Evolutionary conservation across 2,113 vertebrate species (phyloP), one percentile per base, ranked within the genome.

Genomic region (Gambusia affinis): DNA sequence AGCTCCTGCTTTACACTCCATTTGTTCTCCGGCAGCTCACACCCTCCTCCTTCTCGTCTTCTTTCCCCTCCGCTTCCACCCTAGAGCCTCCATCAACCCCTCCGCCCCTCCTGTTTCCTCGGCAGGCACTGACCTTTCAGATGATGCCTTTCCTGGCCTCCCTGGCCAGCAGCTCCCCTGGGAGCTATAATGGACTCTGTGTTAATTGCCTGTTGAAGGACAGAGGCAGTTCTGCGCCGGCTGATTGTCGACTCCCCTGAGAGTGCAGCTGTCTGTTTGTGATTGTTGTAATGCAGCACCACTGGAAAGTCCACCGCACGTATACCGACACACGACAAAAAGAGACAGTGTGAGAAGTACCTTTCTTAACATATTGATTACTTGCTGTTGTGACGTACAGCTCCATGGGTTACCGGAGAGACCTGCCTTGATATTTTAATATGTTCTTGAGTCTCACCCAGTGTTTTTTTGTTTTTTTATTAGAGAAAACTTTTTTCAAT

Each of bases 131-230:
- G 95, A 96, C 94, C 94, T 96, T 95, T 95, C 92, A 77, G 90
- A 93, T 89, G 92, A 93, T 94, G 94, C 91, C 92, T 93, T 91
- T 86, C 90, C 90, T 88, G 88, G 85, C 88, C 89, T 89, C 81
- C 88, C 88, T 84, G 86, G 86, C 82, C 88, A 69, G 83, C 57
- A 83, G 72, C 89, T 87, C 94, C 86, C 94, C 69, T 37, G 94
- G 93, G 95, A 92, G 93, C 92, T 93, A 91, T 95, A 93, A 94
- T 95, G 94, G 94, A 95, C 95, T 96, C 84, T 8, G 90, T 90
- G 92, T 94, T 95, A 95, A 95, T 96, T 95, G 95, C 92, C 94
- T 95, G 94, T 94, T 96, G 95, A 96, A 96, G 95, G 95, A 95
- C 95, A 95, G 95, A 93, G 94, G 93, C 92, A 89, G 92, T 89